Conservation (phyloP, 2,797 vertebrate species). For the Enteromius paludinosus region DNA sequence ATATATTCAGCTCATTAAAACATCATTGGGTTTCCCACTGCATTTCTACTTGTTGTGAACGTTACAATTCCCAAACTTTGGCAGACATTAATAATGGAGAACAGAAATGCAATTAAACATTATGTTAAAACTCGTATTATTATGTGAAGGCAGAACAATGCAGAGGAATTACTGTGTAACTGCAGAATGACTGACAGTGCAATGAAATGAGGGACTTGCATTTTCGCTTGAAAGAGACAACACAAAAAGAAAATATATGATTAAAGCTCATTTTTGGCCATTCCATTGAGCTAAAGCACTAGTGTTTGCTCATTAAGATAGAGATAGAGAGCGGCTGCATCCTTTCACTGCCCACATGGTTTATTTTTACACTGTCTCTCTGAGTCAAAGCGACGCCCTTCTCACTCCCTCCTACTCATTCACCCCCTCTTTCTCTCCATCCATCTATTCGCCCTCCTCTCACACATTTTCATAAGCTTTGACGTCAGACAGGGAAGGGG, state of each 20-base stretch:
- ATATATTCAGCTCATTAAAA: neutral
- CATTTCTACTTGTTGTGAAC: neutral
- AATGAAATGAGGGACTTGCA: constrained; percentile 14
- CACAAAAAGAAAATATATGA: constrained; percentile 13
- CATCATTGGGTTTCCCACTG: neutral
- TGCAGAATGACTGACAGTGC: constrained; percentile 36
- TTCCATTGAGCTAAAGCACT: constrained; percentile 13
- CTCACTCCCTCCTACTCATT: constrained; percentile 84
- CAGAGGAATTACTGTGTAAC: neutral
- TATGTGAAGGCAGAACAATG: constrained; percentile 13
- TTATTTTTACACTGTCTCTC: constrained; percentile 84
- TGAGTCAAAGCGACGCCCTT: constrained; percentile 86
- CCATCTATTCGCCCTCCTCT: constrained; percentile 82
- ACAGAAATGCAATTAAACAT: neutral
- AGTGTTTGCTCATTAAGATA: constrained; percentile 51
- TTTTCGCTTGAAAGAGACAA: constrained; percentile 47
- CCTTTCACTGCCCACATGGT: constrained; percentile 85
- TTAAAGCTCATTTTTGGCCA: constrained; percentile 31
- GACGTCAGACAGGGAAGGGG: constrained; percentile 75
- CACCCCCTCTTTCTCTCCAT: constrained; percentile 78
- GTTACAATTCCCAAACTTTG: neutral
- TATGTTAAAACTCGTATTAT: neutral
- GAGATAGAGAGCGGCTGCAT: constrained; percentile 75
- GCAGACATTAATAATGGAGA: neutral
- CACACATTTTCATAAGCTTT: constrained; percentile 76